Conservation (phyloP, 2,888 invertebrate species). For the Rhamnusium bicolor region DNA sequence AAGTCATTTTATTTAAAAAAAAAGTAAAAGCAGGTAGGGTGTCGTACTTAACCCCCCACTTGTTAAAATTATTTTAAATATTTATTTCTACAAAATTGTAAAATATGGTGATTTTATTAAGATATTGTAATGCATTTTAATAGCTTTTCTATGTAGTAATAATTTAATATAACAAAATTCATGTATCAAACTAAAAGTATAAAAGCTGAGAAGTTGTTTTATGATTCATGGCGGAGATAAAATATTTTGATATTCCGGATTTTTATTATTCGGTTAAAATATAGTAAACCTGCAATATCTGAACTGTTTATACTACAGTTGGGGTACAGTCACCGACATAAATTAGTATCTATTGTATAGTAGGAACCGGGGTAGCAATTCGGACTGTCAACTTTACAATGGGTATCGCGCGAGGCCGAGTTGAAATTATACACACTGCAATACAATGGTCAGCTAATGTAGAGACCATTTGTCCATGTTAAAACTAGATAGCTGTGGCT, state of each 20-base stretch:
- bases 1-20: too few relatives aligned
- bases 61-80: too few relatives aligned
- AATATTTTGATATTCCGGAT: slow-evolving; percentile 57
- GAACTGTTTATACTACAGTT: slow-evolving; percentile 58
- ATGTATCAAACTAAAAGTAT: not conserved
- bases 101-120: slow-evolving; percentile 1
- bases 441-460: slow-evolving; percentile 68
- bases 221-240: slow-evolving; percentile 53
- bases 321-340: slow-evolving; percentile 64
- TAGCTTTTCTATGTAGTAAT: not conserved
- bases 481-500: slow-evolving; percentile 53
- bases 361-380: slow-evolving; percentile 66
- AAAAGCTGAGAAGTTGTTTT: not conserved
- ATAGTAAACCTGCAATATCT: slow-evolving; percentile 51
- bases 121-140: not conserved
- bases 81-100: too few relatives aligned
- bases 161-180: not conserved
- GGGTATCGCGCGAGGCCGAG: slow-evolving; percentile 58
- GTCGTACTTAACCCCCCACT: too few relatives aligned
- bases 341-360: slow-evolving; percentile 68
- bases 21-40: too few relatives aligned
- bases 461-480: slow-evolving; percentile 61
- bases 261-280: slow-evolving; percentile 56
- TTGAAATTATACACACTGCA: slow-evolving; percentile 67
- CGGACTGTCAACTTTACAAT: slow-evolving; percentile 67